Evolutionary conservation across 1,140 invertebrate species (phyloP).

Genomic region (Oppia nitens): DNA sequence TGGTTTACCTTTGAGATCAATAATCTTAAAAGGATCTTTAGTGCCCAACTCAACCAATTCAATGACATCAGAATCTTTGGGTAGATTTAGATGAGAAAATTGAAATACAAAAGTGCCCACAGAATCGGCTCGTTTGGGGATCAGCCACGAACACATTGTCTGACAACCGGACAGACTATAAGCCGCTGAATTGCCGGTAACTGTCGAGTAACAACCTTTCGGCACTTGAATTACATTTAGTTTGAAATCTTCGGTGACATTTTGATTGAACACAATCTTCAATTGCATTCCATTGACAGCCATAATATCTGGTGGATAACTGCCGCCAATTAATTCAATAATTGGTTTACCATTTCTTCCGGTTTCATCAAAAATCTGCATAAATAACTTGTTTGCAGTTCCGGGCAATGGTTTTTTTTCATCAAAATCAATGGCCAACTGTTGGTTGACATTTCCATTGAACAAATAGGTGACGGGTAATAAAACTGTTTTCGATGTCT

Average conservation of each 20-base stretch:
- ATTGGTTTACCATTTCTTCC: not conserved
- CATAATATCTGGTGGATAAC: not conserved
- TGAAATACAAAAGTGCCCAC: not conserved
- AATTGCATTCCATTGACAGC: not conserved
- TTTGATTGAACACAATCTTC: not conserved
- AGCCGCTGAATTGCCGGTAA: not conserved
- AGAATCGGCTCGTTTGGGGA: not conserved
- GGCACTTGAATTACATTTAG: not conserved
- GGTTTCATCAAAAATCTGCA: not conserved
- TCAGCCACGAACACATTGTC: not conserved
- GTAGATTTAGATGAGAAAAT: not conserved
- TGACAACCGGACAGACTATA: not conserved
- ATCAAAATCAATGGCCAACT: not conserved
- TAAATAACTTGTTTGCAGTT: not conserved
- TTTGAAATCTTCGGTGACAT: not conserved
- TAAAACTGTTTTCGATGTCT: too few relatives aligned
- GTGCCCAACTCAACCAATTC: not conserved
- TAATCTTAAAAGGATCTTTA: not conserved
- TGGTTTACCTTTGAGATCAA: not conserved
- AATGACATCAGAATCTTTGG: not conserved
- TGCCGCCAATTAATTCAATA: not conserved
- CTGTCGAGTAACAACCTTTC: not conserved
- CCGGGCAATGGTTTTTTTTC: not conserved
- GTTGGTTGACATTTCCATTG: not conserved
- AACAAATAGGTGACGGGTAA: not conserved